phyloP scores from a whole-genome alignment of 1,140 invertebrate genomes.

The Euwallacea similis region DNA sequence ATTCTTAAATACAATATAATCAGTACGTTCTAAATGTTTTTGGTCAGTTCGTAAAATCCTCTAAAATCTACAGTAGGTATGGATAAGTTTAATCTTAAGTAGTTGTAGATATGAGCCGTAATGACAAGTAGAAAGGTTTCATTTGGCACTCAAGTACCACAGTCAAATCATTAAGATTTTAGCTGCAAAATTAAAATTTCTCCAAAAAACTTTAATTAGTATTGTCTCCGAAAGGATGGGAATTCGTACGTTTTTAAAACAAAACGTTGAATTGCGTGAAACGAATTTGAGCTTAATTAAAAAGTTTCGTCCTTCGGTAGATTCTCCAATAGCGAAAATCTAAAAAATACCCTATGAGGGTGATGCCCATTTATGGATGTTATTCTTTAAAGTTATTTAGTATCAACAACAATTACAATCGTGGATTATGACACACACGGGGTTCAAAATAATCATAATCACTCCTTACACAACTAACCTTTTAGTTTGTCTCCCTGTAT shows the following conservation, averaged over 20 bases:
- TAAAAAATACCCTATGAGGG: not conserved
- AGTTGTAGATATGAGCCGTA: not conserved
- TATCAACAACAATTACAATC: not conserved
- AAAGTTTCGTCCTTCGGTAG: not conserved
- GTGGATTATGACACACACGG: no score
- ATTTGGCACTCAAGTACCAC: not conserved
- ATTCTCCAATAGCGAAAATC: not conserved
- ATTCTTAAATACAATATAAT: no score
- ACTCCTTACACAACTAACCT: no score
- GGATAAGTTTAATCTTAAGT: not conserved
- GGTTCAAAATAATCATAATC: no score
- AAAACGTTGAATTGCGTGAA: not conserved
- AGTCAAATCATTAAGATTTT: not conserved
- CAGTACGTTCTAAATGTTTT: not conserved
- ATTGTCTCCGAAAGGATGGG: not conserved
- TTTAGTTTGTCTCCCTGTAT: no score
- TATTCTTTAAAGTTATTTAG: not conserved
- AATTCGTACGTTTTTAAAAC: not conserved
- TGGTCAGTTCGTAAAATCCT: slow-evolving; percentile 2
- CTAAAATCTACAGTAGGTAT: not conserved
- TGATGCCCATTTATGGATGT: not conserved
- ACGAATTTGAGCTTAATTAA: not conserved
- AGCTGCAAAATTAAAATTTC: not conserved
- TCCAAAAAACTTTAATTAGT: not conserved
- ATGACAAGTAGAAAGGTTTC: not conserved